Conservation (phyloP, 2,797 vertebrate genomes). For the Decapterus maruadsi region DNA sequence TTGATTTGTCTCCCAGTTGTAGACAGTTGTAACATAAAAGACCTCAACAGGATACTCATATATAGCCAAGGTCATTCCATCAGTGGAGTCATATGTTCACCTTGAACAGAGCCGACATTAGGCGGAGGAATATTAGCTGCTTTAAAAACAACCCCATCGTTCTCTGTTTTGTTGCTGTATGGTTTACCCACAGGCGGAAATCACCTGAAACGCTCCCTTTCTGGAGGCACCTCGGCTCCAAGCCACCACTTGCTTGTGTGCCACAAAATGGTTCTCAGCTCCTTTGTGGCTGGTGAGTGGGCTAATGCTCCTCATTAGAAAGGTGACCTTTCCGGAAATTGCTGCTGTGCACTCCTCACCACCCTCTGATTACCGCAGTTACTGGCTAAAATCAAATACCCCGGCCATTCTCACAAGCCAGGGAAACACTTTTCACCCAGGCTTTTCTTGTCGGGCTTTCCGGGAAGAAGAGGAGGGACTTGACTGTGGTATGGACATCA, state of each 20-base stretch:
- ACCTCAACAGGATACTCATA: conserved; percentile 8
- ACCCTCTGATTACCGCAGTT: conserved; percentile 73
- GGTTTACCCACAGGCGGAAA: conserved; percentile 46
- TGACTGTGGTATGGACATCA: background rate
- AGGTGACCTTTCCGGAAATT: conserved; percentile 82
- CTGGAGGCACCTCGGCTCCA: conserved; percentile 28
- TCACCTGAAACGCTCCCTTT: conserved; percentile 34
- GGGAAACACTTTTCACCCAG: conserved; percentile 42
- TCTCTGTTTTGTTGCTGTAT: conserved; percentile 20
- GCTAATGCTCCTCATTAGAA: conserved; percentile 80
- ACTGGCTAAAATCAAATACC: conserved; percentile 74
- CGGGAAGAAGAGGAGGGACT: conserved; percentile 1
- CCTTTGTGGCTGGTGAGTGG: conserved; percentile 68
- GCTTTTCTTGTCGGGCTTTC: conserved; percentile 35
- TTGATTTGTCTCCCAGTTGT: no score
- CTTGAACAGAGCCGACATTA: conserved; percentile 14
- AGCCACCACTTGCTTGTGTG: conserved; percentile 43
- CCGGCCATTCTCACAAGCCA: conserved; percentile 47
- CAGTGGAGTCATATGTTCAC: background rate
- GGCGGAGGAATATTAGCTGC: conserved; percentile 8
- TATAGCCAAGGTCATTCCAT: background rate
- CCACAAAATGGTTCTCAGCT: conserved; percentile 72
- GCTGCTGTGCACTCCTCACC: conserved; percentile 60
- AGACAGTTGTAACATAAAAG: background rate
- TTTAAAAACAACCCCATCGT: conserved; percentile 20